Base-by-base conservation (phyloP, 2,797 vertebrate species). In the Rhabdomys pumilio region DNA sequence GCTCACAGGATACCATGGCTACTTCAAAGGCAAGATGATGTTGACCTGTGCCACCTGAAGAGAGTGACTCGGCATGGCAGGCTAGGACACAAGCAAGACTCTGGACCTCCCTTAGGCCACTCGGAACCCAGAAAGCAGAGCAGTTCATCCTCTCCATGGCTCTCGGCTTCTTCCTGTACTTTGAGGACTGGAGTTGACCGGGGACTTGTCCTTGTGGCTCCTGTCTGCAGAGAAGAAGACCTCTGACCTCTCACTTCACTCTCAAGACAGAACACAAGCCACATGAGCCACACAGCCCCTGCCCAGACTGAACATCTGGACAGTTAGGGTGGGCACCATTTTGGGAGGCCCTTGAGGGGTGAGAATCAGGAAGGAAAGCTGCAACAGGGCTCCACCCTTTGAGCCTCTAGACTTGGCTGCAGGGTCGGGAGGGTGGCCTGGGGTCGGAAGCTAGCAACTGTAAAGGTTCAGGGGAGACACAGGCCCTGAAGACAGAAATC, bases 1-100 rank as follows among this genome's bases (percentile, higher is more conserved):
- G 31, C 15, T 34, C 2, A 0, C 6, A 1, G n/a, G 6, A 11
- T 0, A 4, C 11, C 2, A 1, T 11, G 55, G 47, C 26, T 20
- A 26, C 61, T 77, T 34, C 53, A 2, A 14, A 11, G 20, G 6
- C 6, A 9, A 9, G 41, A 44, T 26, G 29, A 24, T 41, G 0
- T 10, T 13, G 29, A 41, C 72, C 69, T 0, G 4, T 22, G 63
- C n/a, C 41, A 5, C 15, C 19, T 0, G 29, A 57, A 15, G 47
- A 26, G 31, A 3, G 20, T 3, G 69, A 34, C 44, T 14, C 31
- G 50, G 41, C 24, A 47, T 6, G 31, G 47, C 92, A 69, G n/a
- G 22, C 44, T 73, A 22, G 4, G n/a, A 50, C 55, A 47, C 2
- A 65, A 38, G 34, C 38, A 7, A 1, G 38, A 8, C 47, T 41